Evolutionary conservation across 2,888 invertebrate species (phyloP).

Genomic region (Harpagoxenus sublaevis): DNA sequence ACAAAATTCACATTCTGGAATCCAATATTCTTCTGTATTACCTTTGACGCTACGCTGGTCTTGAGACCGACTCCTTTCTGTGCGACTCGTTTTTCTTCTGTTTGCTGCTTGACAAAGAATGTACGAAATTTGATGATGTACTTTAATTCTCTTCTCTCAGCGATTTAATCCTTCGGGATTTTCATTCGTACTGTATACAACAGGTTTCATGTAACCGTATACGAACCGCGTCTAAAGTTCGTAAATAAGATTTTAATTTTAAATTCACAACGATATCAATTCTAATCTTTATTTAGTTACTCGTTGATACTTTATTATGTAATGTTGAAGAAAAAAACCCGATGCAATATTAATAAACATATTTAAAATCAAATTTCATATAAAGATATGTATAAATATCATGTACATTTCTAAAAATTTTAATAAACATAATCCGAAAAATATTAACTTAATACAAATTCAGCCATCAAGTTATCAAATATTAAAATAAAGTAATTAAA

Average conservation of each 20-base stretch:
- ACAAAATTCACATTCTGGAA: conserved; percentile 50
- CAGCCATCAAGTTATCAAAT: neutral
- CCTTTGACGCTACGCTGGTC: conserved; percentile 31
- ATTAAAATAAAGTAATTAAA: neutral
- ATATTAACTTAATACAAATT: neutral
- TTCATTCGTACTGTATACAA: neutral
- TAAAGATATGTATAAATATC: neutral
- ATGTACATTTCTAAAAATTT: neutral
- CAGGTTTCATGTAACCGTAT: neutral
- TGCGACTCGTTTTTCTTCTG: neutral
- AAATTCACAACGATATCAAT: neutral
- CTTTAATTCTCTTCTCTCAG: neutral
- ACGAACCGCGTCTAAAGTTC: neutral
- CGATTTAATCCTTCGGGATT: conserved; percentile 20
- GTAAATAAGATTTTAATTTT: neutral
- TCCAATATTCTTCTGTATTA: conserved; percentile 46
- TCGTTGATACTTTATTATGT: neutral
- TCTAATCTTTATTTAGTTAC: neutral
- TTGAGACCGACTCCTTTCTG: conserved; percentile 19
- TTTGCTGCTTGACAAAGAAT: conserved; percentile 12
- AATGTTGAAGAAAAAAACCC: neutral
- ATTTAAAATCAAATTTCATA: neutral
- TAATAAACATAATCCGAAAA: neutral
- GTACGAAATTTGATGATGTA: conserved; percentile 27
- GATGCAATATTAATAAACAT: neutral